Evolutionary conservation across 2,797 vertebrate species (phyloP).

Genomic region (Melanotaenia maccullochi): DNA sequence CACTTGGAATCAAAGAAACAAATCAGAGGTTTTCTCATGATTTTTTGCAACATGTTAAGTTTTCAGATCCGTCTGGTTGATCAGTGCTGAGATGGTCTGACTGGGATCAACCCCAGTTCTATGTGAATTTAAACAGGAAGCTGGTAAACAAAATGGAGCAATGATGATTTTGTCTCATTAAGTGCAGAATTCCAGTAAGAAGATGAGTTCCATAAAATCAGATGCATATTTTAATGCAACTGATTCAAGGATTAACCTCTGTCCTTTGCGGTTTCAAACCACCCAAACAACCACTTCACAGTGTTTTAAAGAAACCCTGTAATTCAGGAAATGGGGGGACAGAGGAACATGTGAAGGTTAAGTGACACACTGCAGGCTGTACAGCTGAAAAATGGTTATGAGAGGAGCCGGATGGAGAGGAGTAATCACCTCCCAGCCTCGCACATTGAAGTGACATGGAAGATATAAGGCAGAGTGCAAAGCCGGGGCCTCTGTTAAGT

Average conservation of each 20-base stretch:
- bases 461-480: constrained; percentile 54
- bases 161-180: too few species aligned
- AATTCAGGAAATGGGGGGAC: constrained; percentile 16
- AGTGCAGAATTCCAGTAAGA: too few species aligned
- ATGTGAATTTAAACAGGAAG: too few species aligned
- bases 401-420: constrained; percentile 37
- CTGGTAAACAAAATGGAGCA: too few species aligned
- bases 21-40: too few species aligned
- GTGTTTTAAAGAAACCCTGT: constrained; percentile 4
- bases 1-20: too few species aligned
- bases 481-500: constrained; percentile 31
- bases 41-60: too few species aligned
- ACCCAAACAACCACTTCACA: constrained; percentile 3
- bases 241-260: not conserved
- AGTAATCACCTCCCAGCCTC: constrained; percentile 54
- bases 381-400: constrained; percentile 70
- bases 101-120: too few species aligned
- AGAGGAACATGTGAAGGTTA: constrained; percentile 61
- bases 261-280: not conserved
- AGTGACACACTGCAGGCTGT: constrained; percentile 55
- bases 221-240: not conserved
- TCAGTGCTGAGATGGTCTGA: too few species aligned
- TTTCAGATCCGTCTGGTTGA: too few species aligned
- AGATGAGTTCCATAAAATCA: not conserved
- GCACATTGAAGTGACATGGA: constrained; percentile 52